Base-by-base conservation (phyloP, 2,888 invertebrate genomes). In the Carpatolechia fugitivella region DNA sequence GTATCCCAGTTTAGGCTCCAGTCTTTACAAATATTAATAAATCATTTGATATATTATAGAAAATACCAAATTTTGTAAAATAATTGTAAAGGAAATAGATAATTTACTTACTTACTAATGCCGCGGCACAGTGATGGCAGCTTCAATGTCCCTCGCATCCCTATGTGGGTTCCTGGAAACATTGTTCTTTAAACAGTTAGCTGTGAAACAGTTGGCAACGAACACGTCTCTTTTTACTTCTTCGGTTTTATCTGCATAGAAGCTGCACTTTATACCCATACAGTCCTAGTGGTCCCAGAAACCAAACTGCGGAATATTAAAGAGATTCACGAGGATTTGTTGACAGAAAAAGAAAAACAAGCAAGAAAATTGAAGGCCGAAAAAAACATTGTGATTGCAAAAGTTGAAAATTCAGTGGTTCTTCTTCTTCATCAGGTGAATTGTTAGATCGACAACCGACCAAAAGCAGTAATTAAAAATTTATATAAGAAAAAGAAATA, bases 81-180 rank as follows among this genome's bases (percentile, higher is more conserved):
- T n/a, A n/a, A n/a, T n/a, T n/a, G n/a, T n/a, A n/a, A n/a, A n/a
- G n/a, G n/a, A n/a, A n/a, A n/a, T n/a, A n/a, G n/a, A n/a, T n/a
- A n/a, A n/a, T n/a, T n/a, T n/a, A n/a, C n/a, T n/a, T n/a, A n/a
- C n/a, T n/a, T n/a, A n/a, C n/a, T n/a, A n/a, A n/a, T n/a, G n/a
- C n/a, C 84, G 88, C 1, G 82, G 82, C 1, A 80, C 82, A 5
- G 82, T 88, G 0, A 75, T 85, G 72, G 87, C 80, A 0, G 62
- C 65, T 0, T 72, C 82, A 0, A 85, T 85, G 84, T 68, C 82
- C 0, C n/a, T 64, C 0, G 76, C 83, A 0, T 72, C 83, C 0
- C n/a, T 73, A 0, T 58, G 72, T 0, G 80, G 67, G 48, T 84
- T 84, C 62, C 16, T 83, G 0, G 85, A 86, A 64, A 72, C 82